Conservation (phyloP, 2,888 invertebrate species). For the Pachydiplax longipennis region DNA sequence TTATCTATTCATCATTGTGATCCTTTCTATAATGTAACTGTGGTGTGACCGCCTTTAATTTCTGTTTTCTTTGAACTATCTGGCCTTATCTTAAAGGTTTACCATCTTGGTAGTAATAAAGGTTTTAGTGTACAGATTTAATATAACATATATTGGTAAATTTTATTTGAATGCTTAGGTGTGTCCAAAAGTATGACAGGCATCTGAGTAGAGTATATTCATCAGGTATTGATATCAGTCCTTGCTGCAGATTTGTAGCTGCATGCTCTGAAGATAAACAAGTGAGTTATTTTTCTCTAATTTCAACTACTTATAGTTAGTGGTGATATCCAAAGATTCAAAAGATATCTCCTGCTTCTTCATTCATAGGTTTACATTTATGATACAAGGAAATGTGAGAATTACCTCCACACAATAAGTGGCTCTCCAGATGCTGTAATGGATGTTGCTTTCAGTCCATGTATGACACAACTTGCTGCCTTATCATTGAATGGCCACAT, state of each 20-base stretch:
- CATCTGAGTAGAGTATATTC: slow-evolving; percentile 48
- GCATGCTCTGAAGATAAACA: slow-evolving; percentile 49
- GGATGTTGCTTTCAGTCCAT: slow-evolving; percentile 49
- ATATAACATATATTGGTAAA: too few relatives aligned
- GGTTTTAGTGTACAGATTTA: neutral
- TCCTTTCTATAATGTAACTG: too few relatives aligned
- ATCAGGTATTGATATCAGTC: slow-evolving; percentile 48
- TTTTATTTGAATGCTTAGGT: slow-evolving; percentile 43
- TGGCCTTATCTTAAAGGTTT: too few relatives aligned
- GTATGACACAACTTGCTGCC: slow-evolving; percentile 47
- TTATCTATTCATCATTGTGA: too few relatives aligned
- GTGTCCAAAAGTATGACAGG: slow-evolving; percentile 48
- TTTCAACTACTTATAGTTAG: neutral
- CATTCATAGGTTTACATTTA: slow-evolving; percentile 49
- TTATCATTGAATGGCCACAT: slow-evolving; percentile 48
- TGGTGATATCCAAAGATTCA: neutral
- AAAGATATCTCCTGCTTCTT: neutral
- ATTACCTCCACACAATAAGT: slow-evolving; percentile 45
- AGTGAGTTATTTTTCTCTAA: slow-evolving; percentile 42
- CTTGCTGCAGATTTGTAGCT: slow-evolving; percentile 50
- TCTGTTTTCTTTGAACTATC: too few relatives aligned
- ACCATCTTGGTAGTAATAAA: too few relatives aligned
- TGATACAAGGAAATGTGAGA: slow-evolving; percentile 48
- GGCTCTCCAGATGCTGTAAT: slow-evolving; percentile 48
- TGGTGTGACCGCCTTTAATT: too few relatives aligned